These are phyloP conservation scores for Diprion similis DNA, from an alignment of 1,140 invertebrate genomes.

Conservation along the genomic window DNA sequence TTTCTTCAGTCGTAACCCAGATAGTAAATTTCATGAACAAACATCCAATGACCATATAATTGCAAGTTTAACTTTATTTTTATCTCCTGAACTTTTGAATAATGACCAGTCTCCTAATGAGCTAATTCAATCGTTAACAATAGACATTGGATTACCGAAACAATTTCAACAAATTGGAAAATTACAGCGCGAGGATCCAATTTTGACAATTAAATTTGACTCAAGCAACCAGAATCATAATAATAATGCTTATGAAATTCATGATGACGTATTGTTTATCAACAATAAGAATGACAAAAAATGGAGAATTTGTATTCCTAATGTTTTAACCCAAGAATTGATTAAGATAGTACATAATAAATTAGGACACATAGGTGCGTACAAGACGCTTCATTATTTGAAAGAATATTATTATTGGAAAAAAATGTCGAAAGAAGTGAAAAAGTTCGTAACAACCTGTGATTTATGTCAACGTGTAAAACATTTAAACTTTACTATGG, in stretches of 20 bases:
- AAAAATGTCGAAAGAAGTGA: not conserved
- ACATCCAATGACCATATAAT: not conserved
- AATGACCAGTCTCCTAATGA: not conserved
- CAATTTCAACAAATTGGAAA: not conserved
- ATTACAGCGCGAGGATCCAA: not conserved
- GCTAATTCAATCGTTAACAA: not conserved
- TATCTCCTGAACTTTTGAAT: not conserved
- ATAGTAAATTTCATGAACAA: not conserved
- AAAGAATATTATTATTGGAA: constrained; percentile 9
- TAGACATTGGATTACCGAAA: not conserved
- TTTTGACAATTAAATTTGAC: not conserved
- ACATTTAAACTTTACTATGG: constrained; percentile 21
- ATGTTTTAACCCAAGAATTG: not conserved
- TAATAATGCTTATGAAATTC: not conserved
- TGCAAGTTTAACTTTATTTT: not conserved
- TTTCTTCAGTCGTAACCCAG: constrained; percentile 9
- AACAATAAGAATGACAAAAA: not conserved
- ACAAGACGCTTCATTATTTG: constrained; percentile 4
- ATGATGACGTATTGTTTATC: constrained; percentile 7
- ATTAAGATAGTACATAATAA: not conserved
- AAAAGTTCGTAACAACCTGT: constrained; percentile 1
- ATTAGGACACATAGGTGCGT: not conserved
- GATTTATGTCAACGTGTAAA: constrained; percentile 29
- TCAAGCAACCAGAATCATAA: not conserved
- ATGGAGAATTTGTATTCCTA: not conserved